Conservation (phyloP, 2,113 vertebrate genomes). For the Gallinago jamesoni region DNA sequence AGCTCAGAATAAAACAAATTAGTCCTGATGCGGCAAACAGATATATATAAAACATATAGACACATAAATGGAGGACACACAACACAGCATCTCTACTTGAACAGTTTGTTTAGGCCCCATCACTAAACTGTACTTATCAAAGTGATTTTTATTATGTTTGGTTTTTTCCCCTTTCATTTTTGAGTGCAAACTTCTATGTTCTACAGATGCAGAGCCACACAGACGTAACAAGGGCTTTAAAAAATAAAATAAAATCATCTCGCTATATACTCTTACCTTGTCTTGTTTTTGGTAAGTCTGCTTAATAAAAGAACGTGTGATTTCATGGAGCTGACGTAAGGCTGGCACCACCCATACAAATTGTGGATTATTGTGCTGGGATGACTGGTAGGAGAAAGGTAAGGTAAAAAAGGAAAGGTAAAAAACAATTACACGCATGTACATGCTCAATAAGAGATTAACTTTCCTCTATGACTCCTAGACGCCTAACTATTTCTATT, state of each 20-base stretch:
- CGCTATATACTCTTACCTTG: constrained; percentile 82
- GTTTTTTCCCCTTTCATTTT: background rate
- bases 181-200: background rate
- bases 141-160: background rate
- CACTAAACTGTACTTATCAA: background rate
- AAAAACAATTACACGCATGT: constrained; percentile 48
- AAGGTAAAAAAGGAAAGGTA: constrained; percentile 63
- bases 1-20: background rate
- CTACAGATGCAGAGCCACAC: background rate
- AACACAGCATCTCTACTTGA: background rate
- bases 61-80: background rate
- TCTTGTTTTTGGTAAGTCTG: constrained; percentile 99
- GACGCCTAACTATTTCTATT: background rate
- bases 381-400: constrained; percentile 78
- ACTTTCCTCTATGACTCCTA: background rate
- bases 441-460: background rate
- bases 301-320: constrained; percentile 97
- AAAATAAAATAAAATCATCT: background rate
- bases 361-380: constrained; percentile 93
- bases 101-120: background rate
- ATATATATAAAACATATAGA: background rate
- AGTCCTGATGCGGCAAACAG: background rate
- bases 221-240: background rate
- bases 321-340: constrained; percentile 96
- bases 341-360: constrained; percentile 97